A percentile compares a stretch with the other conserved stretches of the same genome.
These are phyloP conservation scores for Drosophila stalkeri DNA, from an alignment of 2,888 invertebrate genomes.

Conservation along the genomic window DNA sequence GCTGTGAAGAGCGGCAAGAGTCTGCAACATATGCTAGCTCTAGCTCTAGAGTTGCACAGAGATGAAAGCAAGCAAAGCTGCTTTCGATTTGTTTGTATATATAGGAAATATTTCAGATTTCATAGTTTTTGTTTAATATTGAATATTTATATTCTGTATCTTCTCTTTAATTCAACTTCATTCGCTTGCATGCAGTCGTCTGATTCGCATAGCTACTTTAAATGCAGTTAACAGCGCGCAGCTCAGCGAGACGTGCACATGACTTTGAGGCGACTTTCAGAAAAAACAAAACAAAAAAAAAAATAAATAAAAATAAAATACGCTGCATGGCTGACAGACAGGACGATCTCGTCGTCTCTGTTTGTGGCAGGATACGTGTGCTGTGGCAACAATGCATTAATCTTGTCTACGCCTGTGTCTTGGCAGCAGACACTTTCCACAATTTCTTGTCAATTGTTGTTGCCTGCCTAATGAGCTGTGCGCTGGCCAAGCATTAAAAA, in stretches of 20 bases:
- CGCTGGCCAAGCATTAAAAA: constrained; percentile 67
- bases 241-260: constrained; percentile 63
- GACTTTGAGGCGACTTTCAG: constrained; percentile 78
- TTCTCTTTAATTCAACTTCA: background rate
- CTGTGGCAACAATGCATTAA: constrained; percentile 63
- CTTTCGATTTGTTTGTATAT: background rate
- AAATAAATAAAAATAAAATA: constrained; percentile 5
- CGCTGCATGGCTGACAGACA: constrained; percentile 31
- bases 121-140: background rate
- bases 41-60: background rate
- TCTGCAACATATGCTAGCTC: background rate
- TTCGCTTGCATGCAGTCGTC: constrained; percentile 3
- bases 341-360: constrained; percentile 1
- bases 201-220: constrained; percentile 61
- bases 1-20: background rate
- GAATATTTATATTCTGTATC: too few relatives aligned
- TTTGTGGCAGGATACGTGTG: constrained; percentile 36
- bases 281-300: constrained; percentile 6
- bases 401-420: constrained; percentile 65
- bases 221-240: constrained; percentile 67
- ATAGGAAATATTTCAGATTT: background rate
- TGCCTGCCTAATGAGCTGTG: constrained; percentile 63
- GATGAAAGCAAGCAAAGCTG: background rate
- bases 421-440: constrained; percentile 45
- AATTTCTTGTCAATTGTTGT: constrained; percentile 40